phyloP scores from a whole-genome alignment of 2,888 invertebrate species.

The Sminthurinus aureus region DNA sequence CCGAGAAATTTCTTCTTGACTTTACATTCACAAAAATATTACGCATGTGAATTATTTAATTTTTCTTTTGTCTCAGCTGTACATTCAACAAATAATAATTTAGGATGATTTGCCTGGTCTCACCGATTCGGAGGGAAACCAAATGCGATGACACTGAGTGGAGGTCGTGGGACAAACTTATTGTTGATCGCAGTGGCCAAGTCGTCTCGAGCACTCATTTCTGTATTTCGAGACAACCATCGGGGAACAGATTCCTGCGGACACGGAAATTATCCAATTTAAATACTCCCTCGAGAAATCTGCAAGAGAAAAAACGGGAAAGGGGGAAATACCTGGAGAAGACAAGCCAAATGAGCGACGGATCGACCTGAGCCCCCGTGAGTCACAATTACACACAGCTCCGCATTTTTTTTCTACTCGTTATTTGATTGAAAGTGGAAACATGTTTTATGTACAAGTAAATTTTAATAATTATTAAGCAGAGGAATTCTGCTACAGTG shows the following conservation, averaged over 20 bases:
- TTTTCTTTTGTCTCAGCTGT: too few species aligned
- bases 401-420: too few species aligned
- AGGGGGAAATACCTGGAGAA: conserved; percentile 9
- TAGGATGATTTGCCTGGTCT: background rate
- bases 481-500: too few species aligned
- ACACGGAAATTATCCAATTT: too few species aligned
- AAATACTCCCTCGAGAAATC: too few species aligned
- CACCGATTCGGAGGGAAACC: conserved; percentile 45
- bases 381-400: conserved; percentile 46
- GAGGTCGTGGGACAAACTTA: conserved; percentile 50
- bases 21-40: conserved; percentile 8
- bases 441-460: too few species aligned
- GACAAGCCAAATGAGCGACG: conserved; percentile 52
- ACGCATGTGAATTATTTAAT: too few species aligned
- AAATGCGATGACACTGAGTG: conserved; percentile 51
- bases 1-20: conserved; percentile 47
- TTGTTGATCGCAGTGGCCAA: conserved; percentile 45
- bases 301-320: too few species aligned
- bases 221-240: conserved; percentile 46
- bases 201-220: conserved; percentile 42
- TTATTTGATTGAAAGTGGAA: too few species aligned
- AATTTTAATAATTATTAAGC: too few species aligned
- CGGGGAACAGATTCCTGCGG: conserved; percentile 47
- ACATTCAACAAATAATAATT: too few species aligned
- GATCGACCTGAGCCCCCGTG: conserved; percentile 50